Evolutionary conservation across 2,113 vertebrate genomes (phyloP), one percentile per base, ranked within the genome.

Genomic region (Myxocyprinus asiaticus): DNA sequence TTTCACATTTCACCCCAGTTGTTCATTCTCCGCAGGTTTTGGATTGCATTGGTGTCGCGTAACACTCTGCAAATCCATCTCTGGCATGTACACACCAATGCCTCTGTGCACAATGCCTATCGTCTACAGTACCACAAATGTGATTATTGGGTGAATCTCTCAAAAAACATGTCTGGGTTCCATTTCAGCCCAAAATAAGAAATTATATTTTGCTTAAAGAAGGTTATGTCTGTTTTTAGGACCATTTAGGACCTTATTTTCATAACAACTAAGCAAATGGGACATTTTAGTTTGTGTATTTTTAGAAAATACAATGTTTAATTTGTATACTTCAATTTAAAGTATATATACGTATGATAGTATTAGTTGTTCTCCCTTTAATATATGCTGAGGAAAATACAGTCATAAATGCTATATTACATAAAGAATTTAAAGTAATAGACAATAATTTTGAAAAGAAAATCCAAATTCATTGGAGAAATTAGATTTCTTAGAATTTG

Each of bases 21-120:
- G 71, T 74, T 74, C 71, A 63, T 74, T 33, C 22, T 33, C 22
- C 22, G 50, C 58, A 74, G 44, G 58, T 4, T 74, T 74, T 51
- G 45, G n/a, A 63, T 44, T 17, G 45, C 71, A 9, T 61, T 4
- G 71, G 71, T 74, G 58, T 74, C 15, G 44, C 4, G 44, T 74
- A 33, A 74, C 71, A 48, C 43, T 33, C 22, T 12, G 44, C 71
- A 9, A 8, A 50, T 9, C 50, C 22, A 50, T 33, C 22, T 43
- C 43, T n/a, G 43, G 70, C 22, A 33, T 33, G 22, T 17, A 15
- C n/a, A 7, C 62, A 63, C 22, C 58, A 50, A 59, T 45, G 56
- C 45, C 15, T 62, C 56, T 22, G 56, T 61, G 71, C 58, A 62
- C 58, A 50, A 50, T 56, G 14, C 43, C 68, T 43, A 33, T 33